Percentiles rank a stretch among this genome's conserved stretches.
These are phyloP conservation scores for Cephonodes hylas DNA, from an alignment of 2,888 invertebrate species.

Conservation along the genomic window DNA sequence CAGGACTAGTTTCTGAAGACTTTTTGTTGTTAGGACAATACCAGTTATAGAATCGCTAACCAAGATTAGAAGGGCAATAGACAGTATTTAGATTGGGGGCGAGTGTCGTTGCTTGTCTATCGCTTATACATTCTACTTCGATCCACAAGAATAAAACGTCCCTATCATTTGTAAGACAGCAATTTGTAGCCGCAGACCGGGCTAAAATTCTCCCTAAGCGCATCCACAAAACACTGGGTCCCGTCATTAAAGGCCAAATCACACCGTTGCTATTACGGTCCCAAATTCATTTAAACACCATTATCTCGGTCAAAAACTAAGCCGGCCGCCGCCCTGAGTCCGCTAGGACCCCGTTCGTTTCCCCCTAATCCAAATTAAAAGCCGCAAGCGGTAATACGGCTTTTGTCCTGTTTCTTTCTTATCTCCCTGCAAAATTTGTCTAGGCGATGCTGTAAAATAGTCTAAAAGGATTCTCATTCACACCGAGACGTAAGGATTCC, in stretches of 20 bases:
- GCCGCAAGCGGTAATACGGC: constrained; percentile 65
- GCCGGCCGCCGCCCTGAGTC: constrained; percentile 47
- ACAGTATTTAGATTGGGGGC: too few species aligned
- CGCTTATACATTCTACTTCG: too few species aligned
- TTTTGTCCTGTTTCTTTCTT: constrained; percentile 76
- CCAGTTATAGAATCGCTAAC: too few species aligned
- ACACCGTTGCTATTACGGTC: constrained; percentile 34
- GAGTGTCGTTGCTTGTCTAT: too few species aligned
- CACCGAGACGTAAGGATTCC: constrained; percentile 36
- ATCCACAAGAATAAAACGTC: background rate
- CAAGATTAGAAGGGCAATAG: too few species aligned
- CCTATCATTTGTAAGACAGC: background rate
- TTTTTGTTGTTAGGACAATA: too few species aligned
- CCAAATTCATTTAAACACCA: constrained; percentile 67
- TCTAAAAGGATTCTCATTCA: constrained; percentile 47
- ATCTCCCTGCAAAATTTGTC: constrained; percentile 77
- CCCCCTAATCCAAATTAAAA: constrained; percentile 67
- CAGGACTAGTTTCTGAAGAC: too few species aligned
- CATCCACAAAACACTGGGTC: background rate
- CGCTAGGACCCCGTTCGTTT: constrained; percentile 48
- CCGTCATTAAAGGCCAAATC: constrained; percentile 28
- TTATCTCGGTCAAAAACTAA: constrained; percentile 63
- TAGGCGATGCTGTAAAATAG: constrained; percentile 74
- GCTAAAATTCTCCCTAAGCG: background rate
- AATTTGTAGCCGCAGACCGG: background rate